Evolutionary conservation across 2,113 vertebrate species (phyloP).

Genomic region (Podilymbus podiceps): DNA sequence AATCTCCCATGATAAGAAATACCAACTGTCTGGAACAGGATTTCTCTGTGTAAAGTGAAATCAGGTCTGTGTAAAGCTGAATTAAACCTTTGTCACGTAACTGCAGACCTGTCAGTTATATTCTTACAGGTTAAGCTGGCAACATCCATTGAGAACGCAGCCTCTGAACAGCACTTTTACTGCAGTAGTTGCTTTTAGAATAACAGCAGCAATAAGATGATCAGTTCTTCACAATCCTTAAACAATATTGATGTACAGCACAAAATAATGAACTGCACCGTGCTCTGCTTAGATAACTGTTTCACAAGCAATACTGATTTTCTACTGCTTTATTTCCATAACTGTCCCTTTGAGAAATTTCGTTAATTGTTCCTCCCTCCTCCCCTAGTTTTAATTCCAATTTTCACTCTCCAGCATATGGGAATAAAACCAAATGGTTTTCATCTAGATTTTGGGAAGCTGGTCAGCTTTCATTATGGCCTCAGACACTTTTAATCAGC

Average conservation of each 20-base stretch:
- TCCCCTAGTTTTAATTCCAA: background rate
- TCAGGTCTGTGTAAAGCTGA: background rate
- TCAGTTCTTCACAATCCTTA: background rate
- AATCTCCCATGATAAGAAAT: conserved; percentile 15
- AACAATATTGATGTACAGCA: background rate
- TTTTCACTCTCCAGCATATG: background rate
- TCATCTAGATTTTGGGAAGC: background rate
- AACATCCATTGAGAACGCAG: background rate
- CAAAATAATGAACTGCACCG: background rate
- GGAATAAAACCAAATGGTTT: background rate
- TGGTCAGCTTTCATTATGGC: conserved; percentile 9
- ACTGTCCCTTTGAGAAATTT: background rate
- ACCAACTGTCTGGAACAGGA: background rate
- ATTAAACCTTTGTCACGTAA: background rate
- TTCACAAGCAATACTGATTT: background rate
- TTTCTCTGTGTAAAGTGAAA: conserved; percentile 24
- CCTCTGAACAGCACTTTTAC: background rate
- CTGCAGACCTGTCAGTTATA: background rate
- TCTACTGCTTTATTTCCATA: background rate
- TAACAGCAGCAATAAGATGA: background rate
- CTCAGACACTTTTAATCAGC: conserved; percentile 30
- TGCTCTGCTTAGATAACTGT: background rate
- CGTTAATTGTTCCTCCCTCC: background rate
- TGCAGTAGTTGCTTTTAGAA: background rate
- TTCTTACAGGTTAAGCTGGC: background rate